These are phyloP conservation scores for Fukomys damarensis DNA, from an alignment of 2,113 vertebrate species.

Conservation along the genomic window DNA sequence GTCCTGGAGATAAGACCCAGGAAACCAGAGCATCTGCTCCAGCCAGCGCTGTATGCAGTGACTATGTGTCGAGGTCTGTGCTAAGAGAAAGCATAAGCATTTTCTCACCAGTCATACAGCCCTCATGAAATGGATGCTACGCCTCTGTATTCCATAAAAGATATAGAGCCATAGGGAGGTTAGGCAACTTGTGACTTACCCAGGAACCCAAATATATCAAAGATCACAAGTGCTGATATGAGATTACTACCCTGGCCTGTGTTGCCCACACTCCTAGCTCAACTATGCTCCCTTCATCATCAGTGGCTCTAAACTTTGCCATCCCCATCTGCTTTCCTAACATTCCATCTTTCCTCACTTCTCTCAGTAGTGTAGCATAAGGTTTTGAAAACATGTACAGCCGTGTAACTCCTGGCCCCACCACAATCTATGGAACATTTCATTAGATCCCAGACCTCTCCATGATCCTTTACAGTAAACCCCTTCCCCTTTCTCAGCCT, in stretches of 20 bases:
- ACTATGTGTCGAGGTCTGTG: not conserved
- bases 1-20: not conserved
- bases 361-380: not conserved
- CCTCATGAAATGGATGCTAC: not conserved
- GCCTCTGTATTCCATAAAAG: not conserved
- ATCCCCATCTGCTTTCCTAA: not conserved
- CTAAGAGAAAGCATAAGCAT: not conserved
- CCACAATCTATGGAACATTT: not conserved
- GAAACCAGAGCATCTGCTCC: not conserved
- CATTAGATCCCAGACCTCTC: not conserved
- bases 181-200: not conserved
- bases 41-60: not conserved
- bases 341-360: rapidly evolving
- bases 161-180: not conserved
- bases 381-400: not conserved
- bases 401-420: too few relatives aligned
- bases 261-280: not conserved
- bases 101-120: not conserved
- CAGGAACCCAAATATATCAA: not conserved
- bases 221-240: not conserved
- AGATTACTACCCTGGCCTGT: not conserved
- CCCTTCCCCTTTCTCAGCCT: not conserved
- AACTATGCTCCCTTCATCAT: not conserved
- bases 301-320: not conserved
- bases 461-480: not conserved